A percentile compares a stretch with the other conserved stretches of the same genome.
These are phyloP conservation scores for Calephelis nemesis DNA, from an alignment of 1,140 invertebrate species.

Conservation along the genomic window DNA sequence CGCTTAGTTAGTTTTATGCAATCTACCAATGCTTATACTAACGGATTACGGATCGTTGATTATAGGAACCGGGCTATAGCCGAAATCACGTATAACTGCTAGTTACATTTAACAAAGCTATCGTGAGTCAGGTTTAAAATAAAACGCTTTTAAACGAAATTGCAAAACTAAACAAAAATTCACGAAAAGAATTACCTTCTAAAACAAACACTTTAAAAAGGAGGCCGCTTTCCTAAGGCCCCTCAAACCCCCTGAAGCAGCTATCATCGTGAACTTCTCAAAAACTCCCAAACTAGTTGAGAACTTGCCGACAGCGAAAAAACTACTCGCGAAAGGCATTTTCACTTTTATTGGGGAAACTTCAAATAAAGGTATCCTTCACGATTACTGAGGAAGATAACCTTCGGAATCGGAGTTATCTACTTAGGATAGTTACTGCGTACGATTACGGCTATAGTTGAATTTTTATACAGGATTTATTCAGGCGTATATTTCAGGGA, in stretches of 20 bases:
- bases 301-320: slow-evolving; percentile 16
- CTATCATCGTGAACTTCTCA: slow-evolving; percentile 16
- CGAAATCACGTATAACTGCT: too few relatives aligned
- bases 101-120: too few relatives aligned
- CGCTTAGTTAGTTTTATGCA: too few relatives aligned
- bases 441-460: neutral
- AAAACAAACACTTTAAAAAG: slow-evolving; percentile 16
- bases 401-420: neutral
- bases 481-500: neutral
- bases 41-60: too few relatives aligned
- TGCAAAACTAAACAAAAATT: neutral
- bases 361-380: slow-evolving; percentile 16
- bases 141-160: too few relatives aligned
- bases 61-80: too few relatives aligned
- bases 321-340: slow-evolving; percentile 14
- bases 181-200: neutral
- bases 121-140: too few relatives aligned
- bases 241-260: slow-evolving; percentile 11
- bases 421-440: neutral
- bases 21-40: too few relatives aligned
- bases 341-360: slow-evolving; percentile 16
- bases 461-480: neutral
- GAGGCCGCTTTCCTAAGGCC: slow-evolving; percentile 13
- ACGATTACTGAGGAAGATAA: slow-evolving; percentile 3
- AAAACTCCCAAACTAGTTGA: slow-evolving; percentile 17